These are phyloP conservation scores for Antechinus stuartii DNA, from an alignment of 2,113 vertebrate species.

Conservation along the genomic window DNA sequence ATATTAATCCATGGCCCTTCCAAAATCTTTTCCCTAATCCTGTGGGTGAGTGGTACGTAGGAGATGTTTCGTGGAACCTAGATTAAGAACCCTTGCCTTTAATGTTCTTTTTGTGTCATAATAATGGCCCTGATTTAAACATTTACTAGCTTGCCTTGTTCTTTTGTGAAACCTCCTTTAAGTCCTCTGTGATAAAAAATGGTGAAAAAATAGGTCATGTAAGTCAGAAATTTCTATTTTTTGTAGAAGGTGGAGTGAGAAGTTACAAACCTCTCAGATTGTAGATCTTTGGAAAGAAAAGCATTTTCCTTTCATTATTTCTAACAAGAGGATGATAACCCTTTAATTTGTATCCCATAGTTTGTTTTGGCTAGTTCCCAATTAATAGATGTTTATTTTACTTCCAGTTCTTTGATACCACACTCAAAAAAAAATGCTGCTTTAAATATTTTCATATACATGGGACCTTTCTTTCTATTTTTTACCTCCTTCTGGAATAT, in stretches of 20 bases:
- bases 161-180: background rate
- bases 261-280: background rate
- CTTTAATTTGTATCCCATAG: background rate
- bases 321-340: background rate
- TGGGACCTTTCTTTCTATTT: background rate
- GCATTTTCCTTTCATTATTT: background rate
- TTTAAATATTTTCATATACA: background rate
- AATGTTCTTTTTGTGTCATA: background rate
- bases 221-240: background rate
- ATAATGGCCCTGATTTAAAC: background rate
- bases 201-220: background rate
- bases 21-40: background rate
- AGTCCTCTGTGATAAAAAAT: background rate
- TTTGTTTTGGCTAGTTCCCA: background rate
- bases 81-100: background rate
- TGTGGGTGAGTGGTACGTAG: rapidly evolving
- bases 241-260: background rate
- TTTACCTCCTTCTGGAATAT: background rate
- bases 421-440: background rate
- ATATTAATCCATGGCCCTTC: background rate
- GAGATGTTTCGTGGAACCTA: background rate
- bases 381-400: background rate
- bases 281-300: background rate
- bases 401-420: background rate
- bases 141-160: background rate